These are phyloP conservation scores for Limnephilus lunatus DNA, from an alignment of 2,888 invertebrate species.

Conservation along the genomic window DNA sequence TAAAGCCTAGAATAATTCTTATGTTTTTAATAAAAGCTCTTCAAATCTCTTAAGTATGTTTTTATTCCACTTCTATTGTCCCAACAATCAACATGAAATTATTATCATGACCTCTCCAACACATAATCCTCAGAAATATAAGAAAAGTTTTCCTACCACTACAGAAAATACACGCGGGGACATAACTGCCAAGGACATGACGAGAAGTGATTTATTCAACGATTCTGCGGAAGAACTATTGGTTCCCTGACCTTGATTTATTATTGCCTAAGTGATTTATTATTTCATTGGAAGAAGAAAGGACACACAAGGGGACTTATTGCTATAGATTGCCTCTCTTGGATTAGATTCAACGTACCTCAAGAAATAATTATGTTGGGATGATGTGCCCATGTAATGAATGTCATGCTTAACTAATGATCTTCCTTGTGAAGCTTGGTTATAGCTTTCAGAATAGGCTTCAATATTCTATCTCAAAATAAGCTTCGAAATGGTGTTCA, in stretches of 20 bases:
- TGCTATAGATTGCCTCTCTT: not conserved
- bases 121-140: not conserved
- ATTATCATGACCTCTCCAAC: too few species aligned
- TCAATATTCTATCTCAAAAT: too few species aligned
- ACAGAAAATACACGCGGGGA: not conserved
- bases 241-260: slow-evolving; percentile 2
- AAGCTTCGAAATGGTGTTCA: too few species aligned
- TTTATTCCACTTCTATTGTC: too few species aligned
- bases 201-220: not conserved
- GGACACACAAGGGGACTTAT: not conserved
- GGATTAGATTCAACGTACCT: not conserved
- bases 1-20: too few species aligned
- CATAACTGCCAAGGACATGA: not conserved
- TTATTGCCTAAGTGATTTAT: slow-evolving; percentile 5
- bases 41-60: too few species aligned
- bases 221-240: not conserved
- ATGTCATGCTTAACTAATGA: not conserved
- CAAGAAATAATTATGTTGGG: not conserved
- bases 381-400: not conserved
- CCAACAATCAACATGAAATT: too few species aligned
- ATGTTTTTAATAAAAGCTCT: too few species aligned
- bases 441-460: too few species aligned
- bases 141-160: not conserved
- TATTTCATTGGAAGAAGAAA: not conserved
- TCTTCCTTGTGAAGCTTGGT: too few species aligned